Percentiles rank a stretch among this genome's conserved stretches.
phyloP scores from a whole-genome alignment of 2,797 vertebrate species.

The Eremophila alpestris region DNA sequence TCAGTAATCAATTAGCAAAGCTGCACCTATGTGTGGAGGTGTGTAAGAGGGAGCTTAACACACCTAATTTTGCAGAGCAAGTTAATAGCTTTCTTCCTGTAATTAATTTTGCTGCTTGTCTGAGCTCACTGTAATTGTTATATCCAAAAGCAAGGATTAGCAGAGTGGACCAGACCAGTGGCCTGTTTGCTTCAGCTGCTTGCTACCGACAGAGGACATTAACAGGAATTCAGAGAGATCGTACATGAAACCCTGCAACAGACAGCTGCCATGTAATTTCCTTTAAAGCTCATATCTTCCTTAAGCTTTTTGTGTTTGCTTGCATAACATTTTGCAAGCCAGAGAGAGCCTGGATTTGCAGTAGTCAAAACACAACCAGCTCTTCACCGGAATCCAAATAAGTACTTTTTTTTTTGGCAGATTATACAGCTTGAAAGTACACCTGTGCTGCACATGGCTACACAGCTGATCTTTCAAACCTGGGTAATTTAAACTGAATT shows the following conservation, averaged over 20 bases:
- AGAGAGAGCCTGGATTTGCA: background rate
- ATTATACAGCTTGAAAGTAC: background rate
- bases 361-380: background rate
- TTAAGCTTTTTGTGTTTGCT: background rate
- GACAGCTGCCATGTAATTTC: background rate
- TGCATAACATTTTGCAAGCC: background rate
- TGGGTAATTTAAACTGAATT: background rate
- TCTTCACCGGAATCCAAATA: background rate
- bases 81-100: constrained; percentile 45
- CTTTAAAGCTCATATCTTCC: background rate
- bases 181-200: background rate
- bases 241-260: background rate
- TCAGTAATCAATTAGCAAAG: constrained; percentile 36
- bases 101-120: constrained; percentile 42
- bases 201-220: background rate
- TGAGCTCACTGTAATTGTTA: constrained; percentile 12
- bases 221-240: background rate
- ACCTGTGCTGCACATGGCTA: background rate
- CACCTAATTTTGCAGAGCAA: constrained; percentile 20
- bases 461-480: background rate
- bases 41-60: constrained; percentile 14
- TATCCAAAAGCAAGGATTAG: constrained; percentile 23
- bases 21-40: background rate
- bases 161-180: background rate
- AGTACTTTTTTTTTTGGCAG: background rate